Evolutionary conservation across 2,113 vertebrate species (phyloP).

Genomic region (Cyprinodon variegatus): DNA sequence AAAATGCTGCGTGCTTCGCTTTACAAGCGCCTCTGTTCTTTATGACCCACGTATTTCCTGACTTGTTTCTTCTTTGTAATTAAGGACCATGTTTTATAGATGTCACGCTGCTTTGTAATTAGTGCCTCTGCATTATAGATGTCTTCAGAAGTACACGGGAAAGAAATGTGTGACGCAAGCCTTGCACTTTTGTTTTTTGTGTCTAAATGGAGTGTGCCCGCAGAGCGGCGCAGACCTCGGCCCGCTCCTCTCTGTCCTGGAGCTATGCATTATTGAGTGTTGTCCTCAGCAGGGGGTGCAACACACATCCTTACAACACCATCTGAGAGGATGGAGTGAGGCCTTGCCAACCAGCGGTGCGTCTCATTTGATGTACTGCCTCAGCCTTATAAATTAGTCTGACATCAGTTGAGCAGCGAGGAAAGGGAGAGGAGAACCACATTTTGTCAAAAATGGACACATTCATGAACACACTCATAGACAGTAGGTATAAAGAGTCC

Average conservation of each 20-base stretch:
- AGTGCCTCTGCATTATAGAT: conserved; percentile 54
- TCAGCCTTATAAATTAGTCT: conserved; percentile 42
- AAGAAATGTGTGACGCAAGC: neutral
- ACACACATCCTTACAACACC: conserved; percentile 11
- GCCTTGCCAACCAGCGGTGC: conserved; percentile 24
- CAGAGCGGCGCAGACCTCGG: neutral
- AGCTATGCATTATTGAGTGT: conserved; percentile 61
- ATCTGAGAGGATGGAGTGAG: conserved; percentile 5
- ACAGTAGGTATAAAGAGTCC: no score
- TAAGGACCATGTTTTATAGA: conserved; percentile 52
- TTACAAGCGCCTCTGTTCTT: conserved; percentile 7
- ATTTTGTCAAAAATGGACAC: neutral
- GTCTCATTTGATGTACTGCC: conserved; percentile 25
- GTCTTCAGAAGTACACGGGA: neutral
- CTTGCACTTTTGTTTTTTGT: conserved; percentile 32
- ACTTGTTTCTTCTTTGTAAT: conserved; percentile 38
- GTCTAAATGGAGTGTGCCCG: conserved; percentile 30
- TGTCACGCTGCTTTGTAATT: conserved; percentile 36
- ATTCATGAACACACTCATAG: neutral
- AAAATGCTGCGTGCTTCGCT: neutral
- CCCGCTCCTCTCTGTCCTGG: conserved; percentile 28
- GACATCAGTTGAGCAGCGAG: conserved; percentile 38
- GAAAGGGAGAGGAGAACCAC: neutral
- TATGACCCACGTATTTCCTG: conserved; percentile 18
- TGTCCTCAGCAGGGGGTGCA: conserved; percentile 46